Percentiles rank a stretch among this genome's conserved stretches.
These are phyloP conservation scores for Ormyrus labotus DNA, from an alignment of 2,888 invertebrate genomes.

Conservation along the genomic window DNA sequence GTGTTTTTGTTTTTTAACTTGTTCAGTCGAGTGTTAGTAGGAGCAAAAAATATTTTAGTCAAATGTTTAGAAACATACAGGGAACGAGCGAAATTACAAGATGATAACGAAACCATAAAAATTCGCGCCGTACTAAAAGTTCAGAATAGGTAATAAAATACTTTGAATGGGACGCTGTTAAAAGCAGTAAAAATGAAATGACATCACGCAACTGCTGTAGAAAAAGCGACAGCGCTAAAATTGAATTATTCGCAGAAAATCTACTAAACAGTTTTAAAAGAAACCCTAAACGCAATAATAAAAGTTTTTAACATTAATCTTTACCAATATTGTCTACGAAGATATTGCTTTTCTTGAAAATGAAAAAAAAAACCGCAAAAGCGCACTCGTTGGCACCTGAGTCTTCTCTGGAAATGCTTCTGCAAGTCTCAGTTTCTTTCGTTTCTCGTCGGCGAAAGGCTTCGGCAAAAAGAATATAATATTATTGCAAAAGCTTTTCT, in stretches of 20 bases:
- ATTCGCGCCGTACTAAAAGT: not conserved
- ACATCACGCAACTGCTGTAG: not conserved
- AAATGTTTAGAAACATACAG: not conserved
- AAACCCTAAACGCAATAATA: constrained; percentile 3
- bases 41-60: not conserved
- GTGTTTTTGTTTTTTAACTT: no score
- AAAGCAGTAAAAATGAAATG: not conserved
- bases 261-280: not conserved
- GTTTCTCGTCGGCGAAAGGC: no score
- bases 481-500: no score
- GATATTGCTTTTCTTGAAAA: no score
- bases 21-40: no score
- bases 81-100: not conserved
- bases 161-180: not conserved
- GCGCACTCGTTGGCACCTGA: no score
- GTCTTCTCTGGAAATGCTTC: no score
- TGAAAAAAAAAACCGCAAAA: no score
- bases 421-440: no score
- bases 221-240: not conserved
- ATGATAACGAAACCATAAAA: not conserved
- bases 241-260: constrained; percentile 13
- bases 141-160: not conserved
- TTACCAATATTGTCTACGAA: no score
- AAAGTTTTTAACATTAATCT: not conserved
- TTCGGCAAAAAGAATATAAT: no score